Percentiles rank a stretch among this genome's conserved stretches.
These are phyloP conservation scores for Liasis olivaceus DNA, from an alignment of 2,797 vertebrate genomes.

Conservation along the genomic window DNA sequence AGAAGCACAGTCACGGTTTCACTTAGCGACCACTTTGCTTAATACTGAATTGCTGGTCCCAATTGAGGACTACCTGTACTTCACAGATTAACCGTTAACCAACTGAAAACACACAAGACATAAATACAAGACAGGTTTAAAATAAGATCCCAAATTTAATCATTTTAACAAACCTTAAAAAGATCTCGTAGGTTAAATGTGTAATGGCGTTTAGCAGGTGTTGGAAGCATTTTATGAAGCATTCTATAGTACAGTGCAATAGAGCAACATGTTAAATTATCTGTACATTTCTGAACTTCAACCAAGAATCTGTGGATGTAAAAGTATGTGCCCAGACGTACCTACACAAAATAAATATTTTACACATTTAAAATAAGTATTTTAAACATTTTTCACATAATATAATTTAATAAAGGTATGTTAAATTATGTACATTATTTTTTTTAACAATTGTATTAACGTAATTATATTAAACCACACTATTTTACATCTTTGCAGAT, in stretches of 20 bases:
- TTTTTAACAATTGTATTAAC: neutral
- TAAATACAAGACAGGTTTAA: neutral
- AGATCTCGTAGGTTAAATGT: constrained; percentile 72
- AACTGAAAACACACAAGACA: neutral
- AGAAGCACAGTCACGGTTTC: neutral
- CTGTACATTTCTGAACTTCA: constrained; percentile 65
- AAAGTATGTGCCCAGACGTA: constrained; percentile 66
- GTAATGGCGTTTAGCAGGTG: constrained; percentile 73
- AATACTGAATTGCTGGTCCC: neutral
- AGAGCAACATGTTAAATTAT: constrained; percentile 56
- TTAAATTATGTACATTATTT: neutral
- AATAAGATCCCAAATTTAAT: neutral
- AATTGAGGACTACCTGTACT: neutral
- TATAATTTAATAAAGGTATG: neutral
- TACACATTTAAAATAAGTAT: neutral
- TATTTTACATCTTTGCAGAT: neutral
- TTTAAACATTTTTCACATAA: neutral
- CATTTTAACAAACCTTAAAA: constrained; percentile 65
- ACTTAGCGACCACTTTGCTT: neutral
- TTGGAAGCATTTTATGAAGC: constrained; percentile 65
- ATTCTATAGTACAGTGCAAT: constrained; percentile 69
- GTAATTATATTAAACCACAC: neutral
- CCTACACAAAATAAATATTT: constrained; percentile 52
- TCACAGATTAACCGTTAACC: neutral
- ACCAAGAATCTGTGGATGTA: constrained; percentile 61